Conservation (phyloP, 2,113 vertebrate genomes). For the Microcebus ravelobensis region DNA sequence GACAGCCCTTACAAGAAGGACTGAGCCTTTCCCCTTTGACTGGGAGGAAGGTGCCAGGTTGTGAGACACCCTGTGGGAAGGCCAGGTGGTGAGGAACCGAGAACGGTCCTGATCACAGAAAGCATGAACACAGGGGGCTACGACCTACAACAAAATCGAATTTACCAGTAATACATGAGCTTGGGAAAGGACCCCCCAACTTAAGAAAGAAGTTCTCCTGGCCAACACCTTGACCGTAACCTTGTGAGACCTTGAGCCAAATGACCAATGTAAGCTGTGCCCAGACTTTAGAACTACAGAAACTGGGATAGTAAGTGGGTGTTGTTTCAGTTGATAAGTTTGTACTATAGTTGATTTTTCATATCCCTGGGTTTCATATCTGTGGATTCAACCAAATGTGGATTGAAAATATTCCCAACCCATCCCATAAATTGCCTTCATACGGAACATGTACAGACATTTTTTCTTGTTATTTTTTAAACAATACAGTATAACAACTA, state of each 20-base stretch:
- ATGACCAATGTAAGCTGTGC: neutral
- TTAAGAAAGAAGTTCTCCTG: neutral
- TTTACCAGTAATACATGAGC: neutral
- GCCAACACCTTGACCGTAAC: rapidly evolving
- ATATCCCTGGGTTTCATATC: neutral
- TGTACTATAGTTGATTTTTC: neutral
- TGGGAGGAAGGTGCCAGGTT: neutral
- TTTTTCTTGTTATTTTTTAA: neutral
- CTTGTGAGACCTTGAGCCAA: neutral
- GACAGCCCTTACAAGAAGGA: neutral
- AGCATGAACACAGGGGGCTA: neutral
- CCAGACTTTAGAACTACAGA: neutral
- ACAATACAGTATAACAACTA: neutral
- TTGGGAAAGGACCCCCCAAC: neutral
- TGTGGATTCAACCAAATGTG: neutral
- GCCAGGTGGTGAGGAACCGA: neutral
- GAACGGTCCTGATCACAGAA: neutral
- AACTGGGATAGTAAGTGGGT: neutral
- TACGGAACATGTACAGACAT: neutral
- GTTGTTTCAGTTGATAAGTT: neutral
- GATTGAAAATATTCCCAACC: neutral
- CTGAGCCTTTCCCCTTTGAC: neutral
- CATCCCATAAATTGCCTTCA: neutral
- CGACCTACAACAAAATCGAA: neutral
- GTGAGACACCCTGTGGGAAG: neutral